Conservation (phyloP, 2,113 vertebrate species). For the Electrona antarctica region DNA sequence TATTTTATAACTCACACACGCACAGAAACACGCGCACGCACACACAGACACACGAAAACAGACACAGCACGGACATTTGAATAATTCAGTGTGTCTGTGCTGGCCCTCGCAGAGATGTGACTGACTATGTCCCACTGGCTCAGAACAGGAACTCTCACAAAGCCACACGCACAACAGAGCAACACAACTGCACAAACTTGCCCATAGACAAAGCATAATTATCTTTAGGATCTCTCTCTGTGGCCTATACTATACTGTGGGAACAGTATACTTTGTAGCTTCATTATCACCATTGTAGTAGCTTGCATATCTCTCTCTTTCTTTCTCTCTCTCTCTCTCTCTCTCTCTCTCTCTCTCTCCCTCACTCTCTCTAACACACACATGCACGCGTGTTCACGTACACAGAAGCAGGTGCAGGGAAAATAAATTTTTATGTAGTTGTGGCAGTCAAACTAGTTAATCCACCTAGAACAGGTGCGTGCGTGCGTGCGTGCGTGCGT, state of each 20-base stretch:
- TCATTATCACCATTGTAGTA: too few species aligned
- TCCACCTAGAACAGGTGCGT: neutral
- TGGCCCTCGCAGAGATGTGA: conserved; percentile 43
- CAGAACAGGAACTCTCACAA: conserved; percentile 12
- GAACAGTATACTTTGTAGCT: too few species aligned
- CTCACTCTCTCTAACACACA: neutral
- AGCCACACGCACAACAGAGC: conserved; percentile 19
- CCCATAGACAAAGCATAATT: neutral
- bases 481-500: conserved; percentile 6
- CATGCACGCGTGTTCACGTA: neutral
- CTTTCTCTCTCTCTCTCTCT: neutral
- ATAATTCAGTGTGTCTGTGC: conserved; percentile 71
- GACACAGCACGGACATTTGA: conserved; percentile 57
- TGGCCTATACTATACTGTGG: too few species aligned
- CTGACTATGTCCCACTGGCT: conserved; percentile 46
- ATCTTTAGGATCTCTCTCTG: too few species aligned
- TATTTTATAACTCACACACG: conserved; percentile 65
- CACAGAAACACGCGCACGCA: too few species aligned
- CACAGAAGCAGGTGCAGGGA: neutral
- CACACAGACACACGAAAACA: conserved; percentile 6
- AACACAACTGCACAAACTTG: neutral
- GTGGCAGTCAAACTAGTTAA: neutral
- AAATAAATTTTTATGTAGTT: neutral
- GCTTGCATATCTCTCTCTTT: neutral
- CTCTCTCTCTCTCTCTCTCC: neutral